Conservation (phyloP, 2,888 invertebrate species). For the Meiosimyza decipiens region DNA sequence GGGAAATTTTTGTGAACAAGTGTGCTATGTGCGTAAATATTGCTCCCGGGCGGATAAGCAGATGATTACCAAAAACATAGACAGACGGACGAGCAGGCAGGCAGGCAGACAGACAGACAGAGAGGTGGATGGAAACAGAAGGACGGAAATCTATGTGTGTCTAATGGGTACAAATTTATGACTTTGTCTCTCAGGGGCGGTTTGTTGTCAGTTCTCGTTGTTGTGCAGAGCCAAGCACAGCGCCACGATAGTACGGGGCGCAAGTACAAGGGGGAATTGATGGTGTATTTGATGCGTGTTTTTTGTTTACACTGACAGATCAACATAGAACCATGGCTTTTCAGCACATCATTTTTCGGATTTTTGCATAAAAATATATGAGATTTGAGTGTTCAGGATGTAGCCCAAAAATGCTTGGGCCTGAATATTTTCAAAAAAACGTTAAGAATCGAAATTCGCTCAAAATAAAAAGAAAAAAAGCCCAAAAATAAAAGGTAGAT, state of each 20-base stretch:
- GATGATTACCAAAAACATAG: slow-evolving; percentile 51
- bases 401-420: too few species aligned
- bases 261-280: neutral
- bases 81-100: slow-evolving; percentile 7
- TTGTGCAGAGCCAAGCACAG: neutral
- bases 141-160: slow-evolving; percentile 44
- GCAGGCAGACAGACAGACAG: neutral
- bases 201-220: slow-evolving; percentile 32
- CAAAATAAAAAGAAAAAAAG: too few species aligned
- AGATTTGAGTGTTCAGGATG: neutral
- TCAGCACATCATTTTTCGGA: slow-evolving; percentile 22
- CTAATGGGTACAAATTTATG: slow-evolving; percentile 64
- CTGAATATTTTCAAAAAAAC: too few species aligned
- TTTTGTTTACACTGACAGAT: slow-evolving; percentile 47
- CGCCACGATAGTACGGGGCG: neutral
- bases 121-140: neutral
- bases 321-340: slow-evolving; percentile 35
- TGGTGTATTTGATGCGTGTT: slow-evolving; percentile 42
- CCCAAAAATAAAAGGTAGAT: too few species aligned
- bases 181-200: slow-evolving; percentile 50
- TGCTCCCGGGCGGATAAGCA: slow-evolving; percentile 65
- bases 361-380: neutral
- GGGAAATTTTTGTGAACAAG: slow-evolving; percentile 48
- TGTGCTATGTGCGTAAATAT: slow-evolving; percentile 60
- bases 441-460: too few species aligned